Evolutionary conservation across 2,888 invertebrate genomes (phyloP), one percentile per base, ranked within the genome.

Genomic region (Melanargia galathea): DNA sequence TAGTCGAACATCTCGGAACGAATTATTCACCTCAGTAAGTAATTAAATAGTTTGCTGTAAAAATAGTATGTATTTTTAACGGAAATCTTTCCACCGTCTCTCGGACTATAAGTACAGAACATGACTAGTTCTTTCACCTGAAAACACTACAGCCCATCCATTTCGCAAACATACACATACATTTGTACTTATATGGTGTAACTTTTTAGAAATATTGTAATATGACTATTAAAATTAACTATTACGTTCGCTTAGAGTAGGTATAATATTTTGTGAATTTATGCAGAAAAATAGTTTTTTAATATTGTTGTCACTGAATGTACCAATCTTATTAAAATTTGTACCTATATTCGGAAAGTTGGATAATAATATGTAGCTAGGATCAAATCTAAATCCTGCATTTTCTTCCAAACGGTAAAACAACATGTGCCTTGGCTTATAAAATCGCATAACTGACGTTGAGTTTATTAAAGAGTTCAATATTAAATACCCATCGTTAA

Each of bases 261-360:
- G 84, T 86, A 83, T 87, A 87, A 87, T 83, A 90, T 88, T 90
- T 88, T 87, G 82, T 86, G 89, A 88, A 87, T 88, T 90, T 89
- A 90, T 86, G 90, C 90, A 90, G 87, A 90, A 88, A 84, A 77
- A 89, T 90, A 90, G 90, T 90, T 91, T 91, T 91, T 89, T 91
- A 90, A 91, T 88, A 90, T 90, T 91, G 89, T 90, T 91, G 88
- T 91, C 90, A 90, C 86, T 88, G 83, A 87, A 90, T 90, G 90
- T 91, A 90, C 90, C 90, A 91, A 90, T 89, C 90, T 88, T 88
- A 88, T 84, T 84, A 87, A 86, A 84, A 86, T 83, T 88, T 88
- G 89, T 90, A 89, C 88, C 88, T 88, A 86, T 87, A 88, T 87
- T 90, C 90, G 90, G 90, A 90, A 91, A 91, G 90, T 91, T 90